These are phyloP conservation scores for Astreopora myriophthalma DNA, from an alignment of 64 coral and sea anemone species.

Conservation along the genomic window DNA sequence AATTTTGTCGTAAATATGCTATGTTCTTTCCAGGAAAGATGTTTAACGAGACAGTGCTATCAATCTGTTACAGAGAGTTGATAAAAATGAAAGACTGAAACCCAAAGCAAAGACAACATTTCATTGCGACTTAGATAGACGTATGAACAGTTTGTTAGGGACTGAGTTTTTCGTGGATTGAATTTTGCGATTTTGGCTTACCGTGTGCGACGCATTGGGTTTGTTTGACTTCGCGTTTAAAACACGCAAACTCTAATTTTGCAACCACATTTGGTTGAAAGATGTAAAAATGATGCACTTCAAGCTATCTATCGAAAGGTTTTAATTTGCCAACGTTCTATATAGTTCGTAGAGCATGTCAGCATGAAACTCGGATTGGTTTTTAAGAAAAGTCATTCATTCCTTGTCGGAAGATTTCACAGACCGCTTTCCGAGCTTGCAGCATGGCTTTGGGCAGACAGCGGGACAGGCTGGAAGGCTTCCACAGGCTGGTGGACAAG, in stretches of 20 bases:
- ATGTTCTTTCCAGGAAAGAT: conserved; percentile 11
- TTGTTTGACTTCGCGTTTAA: conserved; percentile 3
- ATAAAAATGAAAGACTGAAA: neutral
- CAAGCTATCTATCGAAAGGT: neutral
- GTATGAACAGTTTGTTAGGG: neutral
- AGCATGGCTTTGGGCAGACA: conserved; percentile 4
- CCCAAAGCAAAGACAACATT: neutral
- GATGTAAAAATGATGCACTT: neutral
- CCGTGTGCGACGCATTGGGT: neutral
- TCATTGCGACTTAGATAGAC: neutral
- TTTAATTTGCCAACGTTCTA: neutral
- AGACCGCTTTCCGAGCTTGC: conserved; percentile 2
- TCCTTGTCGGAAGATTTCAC: neutral
- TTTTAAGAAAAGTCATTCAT: neutral
- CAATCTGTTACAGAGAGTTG: neutral
- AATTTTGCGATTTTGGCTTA: neutral
- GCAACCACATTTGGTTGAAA: neutral
- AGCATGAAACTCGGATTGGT: neutral
- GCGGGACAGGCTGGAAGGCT: conserved; percentile 5
- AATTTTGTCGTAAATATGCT: neutral
- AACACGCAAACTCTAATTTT: neutral
- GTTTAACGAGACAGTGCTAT: neutral
- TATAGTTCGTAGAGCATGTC: neutral
- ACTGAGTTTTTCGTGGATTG: neutral
- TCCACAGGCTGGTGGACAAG: conserved; percentile 27